Evolutionary conservation across 1,140 invertebrate species (phyloP).

Genomic region (Heliconius himera): DNA sequence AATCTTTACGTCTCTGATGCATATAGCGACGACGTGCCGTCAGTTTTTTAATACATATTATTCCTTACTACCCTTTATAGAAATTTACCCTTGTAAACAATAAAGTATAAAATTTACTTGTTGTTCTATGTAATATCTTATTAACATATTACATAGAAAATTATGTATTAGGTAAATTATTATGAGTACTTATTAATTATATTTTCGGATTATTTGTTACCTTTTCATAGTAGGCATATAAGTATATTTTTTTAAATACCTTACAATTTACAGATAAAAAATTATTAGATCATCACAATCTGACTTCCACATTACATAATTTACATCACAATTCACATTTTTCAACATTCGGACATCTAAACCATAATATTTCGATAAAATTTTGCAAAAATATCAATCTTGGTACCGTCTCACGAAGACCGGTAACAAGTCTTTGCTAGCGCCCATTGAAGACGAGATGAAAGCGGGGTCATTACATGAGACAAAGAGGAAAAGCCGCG

Average conservation of each 20-base stretch:
- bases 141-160: no score
- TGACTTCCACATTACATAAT: not conserved
- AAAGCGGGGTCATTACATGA: slow-evolving; percentile 79
- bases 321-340: not conserved
- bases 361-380: not conserved
- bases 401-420: slow-evolving; percentile 50
- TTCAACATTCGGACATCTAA: not conserved
- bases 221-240: not conserved
- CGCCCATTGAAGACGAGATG: slow-evolving; percentile 71
- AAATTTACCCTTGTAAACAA: no score
- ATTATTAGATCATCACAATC: not conserved
- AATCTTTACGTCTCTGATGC: no score
- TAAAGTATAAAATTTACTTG: no score
- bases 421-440: slow-evolving; percentile 67
- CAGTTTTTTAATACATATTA: no score
- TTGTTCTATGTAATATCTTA: no score
- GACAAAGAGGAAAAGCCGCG: slow-evolving; percentile 76
- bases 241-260: not conserved
- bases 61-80: no score
- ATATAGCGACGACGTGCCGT: no score
- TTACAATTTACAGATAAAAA: not conserved
- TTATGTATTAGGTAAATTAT: no score
- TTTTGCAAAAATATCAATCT: slow-evolving; percentile 43
- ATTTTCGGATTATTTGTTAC: not conserved
- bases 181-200: no score